phyloP scores from a whole-genome alignment of 2,797 vertebrate genomes.

The Falco novaeseelandiae region DNA sequence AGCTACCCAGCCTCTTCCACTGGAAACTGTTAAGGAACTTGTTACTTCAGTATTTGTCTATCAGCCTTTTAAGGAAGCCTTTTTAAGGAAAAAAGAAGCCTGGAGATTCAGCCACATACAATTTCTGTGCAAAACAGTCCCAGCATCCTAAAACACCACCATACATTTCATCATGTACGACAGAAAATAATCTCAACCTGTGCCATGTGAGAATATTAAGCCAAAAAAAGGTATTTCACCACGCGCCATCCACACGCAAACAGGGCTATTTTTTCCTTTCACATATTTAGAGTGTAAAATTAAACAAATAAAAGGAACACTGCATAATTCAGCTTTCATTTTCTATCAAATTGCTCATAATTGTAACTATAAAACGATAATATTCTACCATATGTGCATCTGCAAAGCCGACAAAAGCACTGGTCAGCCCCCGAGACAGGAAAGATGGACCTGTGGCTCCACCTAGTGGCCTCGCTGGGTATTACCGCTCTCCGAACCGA shows the following conservation, averaged over 20 bases:
- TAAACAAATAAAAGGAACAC: constrained; percentile 82
- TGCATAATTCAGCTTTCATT: constrained; percentile 80
- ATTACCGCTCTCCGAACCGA: background rate
- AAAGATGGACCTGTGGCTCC: constrained; percentile 69
- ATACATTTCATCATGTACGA: constrained; percentile 12
- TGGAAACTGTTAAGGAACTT: constrained; percentile 35
- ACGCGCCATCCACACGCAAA: constrained; percentile 35
- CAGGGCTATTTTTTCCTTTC: constrained; percentile 55
- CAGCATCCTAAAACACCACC: background rate
- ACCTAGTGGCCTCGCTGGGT: constrained; percentile 54
- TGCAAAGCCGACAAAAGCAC: constrained; percentile 64
- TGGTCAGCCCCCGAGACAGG: constrained; percentile 55
- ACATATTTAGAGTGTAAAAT: constrained; percentile 77
- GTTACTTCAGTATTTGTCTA: constrained; percentile 27
- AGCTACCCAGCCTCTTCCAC: constrained; percentile 19
- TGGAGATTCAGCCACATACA: constrained; percentile 14
- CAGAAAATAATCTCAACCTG: constrained; percentile 39
- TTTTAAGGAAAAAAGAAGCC: background rate
- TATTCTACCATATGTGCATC: constrained; percentile 79
- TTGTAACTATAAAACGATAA: constrained; percentile 83
- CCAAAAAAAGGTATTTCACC: constrained; percentile 24
- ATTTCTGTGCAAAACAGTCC: constrained; percentile 1
- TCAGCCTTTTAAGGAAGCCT: background rate
- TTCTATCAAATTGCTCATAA: constrained; percentile 83
- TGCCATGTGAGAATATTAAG: background rate